Base-by-base conservation (phyloP, 2,797 vertebrate genomes). In the Hemitrygon akajei region DNA sequence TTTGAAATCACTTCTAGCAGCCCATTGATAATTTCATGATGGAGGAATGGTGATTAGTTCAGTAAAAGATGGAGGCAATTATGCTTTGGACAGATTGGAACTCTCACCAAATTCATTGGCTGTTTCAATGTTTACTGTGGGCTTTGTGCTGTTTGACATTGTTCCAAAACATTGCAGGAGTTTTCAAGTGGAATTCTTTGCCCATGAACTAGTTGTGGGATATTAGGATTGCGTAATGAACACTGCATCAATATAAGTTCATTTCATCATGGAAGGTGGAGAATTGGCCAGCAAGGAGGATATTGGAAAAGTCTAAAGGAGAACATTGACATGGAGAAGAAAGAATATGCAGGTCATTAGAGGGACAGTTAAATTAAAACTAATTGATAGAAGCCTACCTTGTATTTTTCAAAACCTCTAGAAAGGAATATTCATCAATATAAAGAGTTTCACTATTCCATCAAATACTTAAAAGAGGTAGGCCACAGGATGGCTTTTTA, bases 281-380 rank as follows among this genome's bases (percentile, higher is more conserved):
- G 82, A 86, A 58, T 58, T 86, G 82, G 56, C 58, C 47, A 86
- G 82, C 82, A 86, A 86, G 56, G 82, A 86, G 47, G 82, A 86
- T 56, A 12, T 60, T 86, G 25, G 82, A 30, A 56, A 12, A 60
- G 82, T 86, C 82, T 86, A 30, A 27, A 86, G 47, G 82, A 58
- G 25, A 86, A 56, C 56, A 86, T 30, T 66, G 58, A 27, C 82
- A 86, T 86, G 56, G 82, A 22, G 56, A 86, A 86, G 11, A 56
- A 86, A 86, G 27, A 30, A 86, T 86, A 82, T 47, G 40, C 18
- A 12, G 80, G 56, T 2, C 22, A 6, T 11, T 27, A 58, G 82
- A 86, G 58, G 27, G 82, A 82, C 2, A 81, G 79, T 40, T 82
- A 56, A 82, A 56, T 18, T 82, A 82, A 82, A 47, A 86, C 25